Evolutionary conservation across 2,888 invertebrate genomes (phyloP), one percentile per base, ranked within the genome.

Genomic region (Heterodera filipjevi): DNA sequence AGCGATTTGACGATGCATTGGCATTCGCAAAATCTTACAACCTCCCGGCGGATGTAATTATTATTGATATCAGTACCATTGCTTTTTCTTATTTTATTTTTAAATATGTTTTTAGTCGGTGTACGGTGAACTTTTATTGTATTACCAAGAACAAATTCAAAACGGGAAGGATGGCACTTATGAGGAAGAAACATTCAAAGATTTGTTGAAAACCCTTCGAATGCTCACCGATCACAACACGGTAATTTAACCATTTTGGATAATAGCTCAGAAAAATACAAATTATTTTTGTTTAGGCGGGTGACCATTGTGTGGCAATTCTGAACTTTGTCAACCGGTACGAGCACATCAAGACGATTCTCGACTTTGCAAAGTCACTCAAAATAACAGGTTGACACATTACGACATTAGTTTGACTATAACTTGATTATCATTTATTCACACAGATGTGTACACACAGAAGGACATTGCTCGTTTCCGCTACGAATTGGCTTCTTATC

Each of bases 401-500:
- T 59, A 27, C 27, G 59, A 27, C 49, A 12, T n/a, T n/a, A 39
- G 39, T 39, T 39, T 39, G 0, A n/a, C n/a, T 39, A 2, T 2
- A 39, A 39, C n/a, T n/a, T n/a, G n/a, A n/a, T n/a, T n/a, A n/a
- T n/a, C n/a, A n/a, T n/a, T n/a, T n/a, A n/a, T n/a, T n/a, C n/a
- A n/a, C n/a, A 14, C 27, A 79, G 79, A 79, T 53, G 78, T 30
- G 49, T 77, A 71, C 46, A 77, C 77, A 8, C 16, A 66, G n/a
- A 71, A 44, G 22, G 77, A 78, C 10, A 77, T 79, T 53, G 78
- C 66, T 2, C 71, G 68, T 49, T 78, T 79, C 39, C 77, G 72
- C 49, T 79, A 73, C 44, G 79, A 79, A 71, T 27, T 79, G 22
- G 79, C 59, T n/a, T 77, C 79, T 32, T 79, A 78, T 44, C 66